Evolutionary conservation across 1,140 invertebrate species (phyloP), one percentile per base, ranked within the genome.

Genomic region (Cydia amplana): DNA sequence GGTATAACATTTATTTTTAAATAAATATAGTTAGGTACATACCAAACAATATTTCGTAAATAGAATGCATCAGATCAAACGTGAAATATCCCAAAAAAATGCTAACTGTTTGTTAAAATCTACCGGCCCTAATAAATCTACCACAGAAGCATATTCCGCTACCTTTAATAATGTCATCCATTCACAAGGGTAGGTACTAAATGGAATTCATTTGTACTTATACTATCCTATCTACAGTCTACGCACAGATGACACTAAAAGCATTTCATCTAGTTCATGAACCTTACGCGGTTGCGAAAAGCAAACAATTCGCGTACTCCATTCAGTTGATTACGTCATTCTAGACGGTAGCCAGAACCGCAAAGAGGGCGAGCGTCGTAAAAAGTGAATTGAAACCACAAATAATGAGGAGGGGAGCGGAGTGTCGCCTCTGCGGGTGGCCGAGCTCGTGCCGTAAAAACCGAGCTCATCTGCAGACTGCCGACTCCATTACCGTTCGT

Each of bases 331-430:
- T 85, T 87, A 85, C 81, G 77, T 82, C 82, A 84, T 84, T 86
- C 83, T 79, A 64, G 74, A 81, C 60, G 70, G 75, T 65, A 80
- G 80, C 80, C 85, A 73, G 77, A 76, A 78, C 78, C 77, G 77
- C 80, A 84, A 84, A 83, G 82, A 89, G 85, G 83, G 81, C 82
- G 86, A 87, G 81, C 83, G 73, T 83, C 83, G 86, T 90, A 92
- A 92, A 92, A 92, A 91, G 88, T 80, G 85, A 91, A 91, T 92
- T 92, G 91, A 91, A 91, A 92, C 87, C 88, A 86, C 89, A 89
- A 90, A 90, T 89, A 87, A 90, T 85, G 86, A 90, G 87, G 79
- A 79, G 82, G 82, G 83, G 85, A 77, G 16, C 20, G 46, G 81
- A 83, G 81, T 85, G 85, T 86, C 78, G 81, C 79, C 87, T 79